Conservation (phyloP, 2,888 invertebrate species). For the Dugesia japonica region DNA sequence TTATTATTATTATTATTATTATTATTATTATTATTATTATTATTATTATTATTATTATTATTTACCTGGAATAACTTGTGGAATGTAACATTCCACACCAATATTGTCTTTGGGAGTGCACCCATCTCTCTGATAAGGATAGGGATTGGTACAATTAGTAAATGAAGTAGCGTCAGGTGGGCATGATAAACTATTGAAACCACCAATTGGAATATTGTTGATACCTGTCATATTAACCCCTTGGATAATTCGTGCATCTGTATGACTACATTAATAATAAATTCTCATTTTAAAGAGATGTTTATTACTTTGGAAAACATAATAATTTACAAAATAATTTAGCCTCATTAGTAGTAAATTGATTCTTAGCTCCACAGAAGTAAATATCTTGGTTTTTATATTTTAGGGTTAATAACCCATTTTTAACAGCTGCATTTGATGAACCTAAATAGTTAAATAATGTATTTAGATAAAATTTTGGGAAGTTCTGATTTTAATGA, state of each 20-base stretch:
- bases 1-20: too few relatives aligned
- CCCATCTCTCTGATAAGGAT: neutral
- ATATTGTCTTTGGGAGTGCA: neutral
- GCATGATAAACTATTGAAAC: neutral
- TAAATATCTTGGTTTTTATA: too few relatives aligned
- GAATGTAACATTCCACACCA: neutral
- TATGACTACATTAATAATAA: neutral
- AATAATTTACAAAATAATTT: constrained; percentile 6
- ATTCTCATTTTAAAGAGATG: too few relatives aligned
- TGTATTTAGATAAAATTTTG: too few relatives aligned
- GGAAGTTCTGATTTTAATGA: too few relatives aligned
- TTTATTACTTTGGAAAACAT: too few relatives aligned
- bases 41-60: too few relatives aligned
- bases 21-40: too few relatives aligned
- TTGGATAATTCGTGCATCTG: neutral
- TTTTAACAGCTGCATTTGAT: too few relatives aligned
- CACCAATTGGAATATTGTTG: neutral
- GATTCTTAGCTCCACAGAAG: neutral
- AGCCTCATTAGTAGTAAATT: neutral
- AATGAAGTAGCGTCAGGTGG: neutral
- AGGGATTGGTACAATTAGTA: neutral
- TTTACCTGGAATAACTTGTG: neutral
- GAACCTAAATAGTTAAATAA: too few relatives aligned
- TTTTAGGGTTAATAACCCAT: too few relatives aligned
- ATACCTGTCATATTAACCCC: neutral